These are phyloP conservation scores for Oncorhynchus kisutch DNA, from an alignment of 2,113 vertebrate genomes.

Conservation along the genomic window DNA sequence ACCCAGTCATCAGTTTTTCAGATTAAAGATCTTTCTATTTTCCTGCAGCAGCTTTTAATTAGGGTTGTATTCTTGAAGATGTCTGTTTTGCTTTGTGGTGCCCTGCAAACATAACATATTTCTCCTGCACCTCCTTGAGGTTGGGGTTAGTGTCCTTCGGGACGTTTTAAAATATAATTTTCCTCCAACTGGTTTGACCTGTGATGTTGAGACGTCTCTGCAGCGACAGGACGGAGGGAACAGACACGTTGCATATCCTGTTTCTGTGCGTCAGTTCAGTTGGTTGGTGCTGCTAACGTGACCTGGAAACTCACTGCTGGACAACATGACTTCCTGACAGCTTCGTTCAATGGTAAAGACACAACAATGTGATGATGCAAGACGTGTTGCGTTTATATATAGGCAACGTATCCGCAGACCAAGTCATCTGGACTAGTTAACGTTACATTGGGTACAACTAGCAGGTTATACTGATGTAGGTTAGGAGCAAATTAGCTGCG, in stretches of 20 bases:
- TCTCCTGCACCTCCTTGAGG: slow-evolving; percentile 1
- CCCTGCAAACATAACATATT: background rate
- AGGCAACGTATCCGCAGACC: background rate
- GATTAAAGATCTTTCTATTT: too few species aligned
- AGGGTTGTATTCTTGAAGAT: too few species aligned
- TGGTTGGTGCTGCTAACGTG: slow-evolving; percentile 23
- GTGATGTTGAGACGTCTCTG: slow-evolving; percentile 15
- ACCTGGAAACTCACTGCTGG: slow-evolving; percentile 6
- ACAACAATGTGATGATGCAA: background rate
- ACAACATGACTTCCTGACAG: background rate
- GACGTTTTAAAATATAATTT: background rate
- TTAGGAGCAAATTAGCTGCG: too few species aligned
- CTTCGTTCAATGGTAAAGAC: background rate
- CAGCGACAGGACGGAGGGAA: background rate
- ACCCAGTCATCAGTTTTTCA: too few species aligned
- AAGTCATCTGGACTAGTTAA: background rate
- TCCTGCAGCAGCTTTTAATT: too few species aligned
- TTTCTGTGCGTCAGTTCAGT: slow-evolving; percentile 55
- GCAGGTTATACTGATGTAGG: too few species aligned
- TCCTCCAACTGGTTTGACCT: background rate
- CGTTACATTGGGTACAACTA: too few species aligned
- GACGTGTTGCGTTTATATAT: background rate
- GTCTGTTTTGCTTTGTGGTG: too few species aligned
- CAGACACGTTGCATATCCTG: slow-evolving; percentile 58
- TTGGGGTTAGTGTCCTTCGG: too few species aligned